Conservation (phyloP, 2,113 vertebrate genomes). For the Scomber japonicus region DNA sequence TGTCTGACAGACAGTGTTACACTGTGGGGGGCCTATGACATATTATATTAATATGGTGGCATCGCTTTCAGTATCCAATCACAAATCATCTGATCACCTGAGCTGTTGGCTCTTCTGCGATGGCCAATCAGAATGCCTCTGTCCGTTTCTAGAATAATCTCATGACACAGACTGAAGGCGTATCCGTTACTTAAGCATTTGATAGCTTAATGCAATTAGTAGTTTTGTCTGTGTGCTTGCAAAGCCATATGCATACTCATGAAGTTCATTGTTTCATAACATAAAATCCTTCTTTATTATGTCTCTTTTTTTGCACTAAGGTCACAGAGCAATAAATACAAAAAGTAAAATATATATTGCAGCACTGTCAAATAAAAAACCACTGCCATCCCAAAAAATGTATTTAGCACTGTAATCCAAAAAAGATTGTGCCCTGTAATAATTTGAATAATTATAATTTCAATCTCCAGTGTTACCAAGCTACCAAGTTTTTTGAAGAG, state of each 20-base stretch:
- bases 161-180: slow-evolving; percentile 19
- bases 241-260: background rate
- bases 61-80: slow-evolving; percentile 29
- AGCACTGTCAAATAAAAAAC: background rate
- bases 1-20: background rate
- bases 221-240: slow-evolving; percentile 21
- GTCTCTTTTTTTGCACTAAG: background rate
- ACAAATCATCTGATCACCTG: slow-evolving; percentile 58
- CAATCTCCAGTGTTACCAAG: too few relatives aligned
- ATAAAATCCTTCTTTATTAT: too few relatives aligned
- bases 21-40: background rate
- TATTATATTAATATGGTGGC: background rate
- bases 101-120: background rate
- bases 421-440: background rate
- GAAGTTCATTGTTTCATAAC: background rate
- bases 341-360: background rate
- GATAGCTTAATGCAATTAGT: slow-evolving; percentile 47
- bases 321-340: background rate
- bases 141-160: slow-evolving; percentile 56
- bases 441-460: background rate
- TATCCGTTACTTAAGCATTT: slow-evolving; percentile 60
- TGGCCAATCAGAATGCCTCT: slow-evolving; percentile 56
- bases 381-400: background rate
- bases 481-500: background rate
- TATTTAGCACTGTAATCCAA: background rate